phyloP scores from a whole-genome alignment of 2,888 invertebrate genomes.

The Scrobipalpa atriplicella region DNA sequence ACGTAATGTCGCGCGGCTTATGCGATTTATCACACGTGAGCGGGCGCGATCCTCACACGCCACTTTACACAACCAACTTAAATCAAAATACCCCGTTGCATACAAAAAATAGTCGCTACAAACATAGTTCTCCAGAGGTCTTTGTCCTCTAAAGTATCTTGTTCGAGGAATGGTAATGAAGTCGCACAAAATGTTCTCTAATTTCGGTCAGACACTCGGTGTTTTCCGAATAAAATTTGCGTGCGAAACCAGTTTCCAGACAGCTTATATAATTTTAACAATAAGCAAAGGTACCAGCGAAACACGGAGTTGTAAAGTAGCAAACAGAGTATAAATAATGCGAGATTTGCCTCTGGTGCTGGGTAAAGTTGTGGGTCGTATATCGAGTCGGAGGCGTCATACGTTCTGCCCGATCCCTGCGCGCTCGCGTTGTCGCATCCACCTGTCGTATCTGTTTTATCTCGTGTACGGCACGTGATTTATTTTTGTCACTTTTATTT shows the following conservation, averaged over 20 bases:
- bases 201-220: not conserved
- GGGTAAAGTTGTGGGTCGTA: conserved; percentile 49
- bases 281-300: not conserved
- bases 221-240: conserved; percentile 7
- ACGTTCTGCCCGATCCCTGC: conserved; percentile 41
- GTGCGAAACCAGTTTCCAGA: conserved; percentile 8
- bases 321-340: conserved; percentile 46
- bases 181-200: conserved; percentile 16
- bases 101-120: conserved; percentile 33
- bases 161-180: conserved; percentile 23
- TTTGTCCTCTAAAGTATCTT: conserved; percentile 22
- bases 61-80: conserved; percentile 28
- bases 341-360: conserved; percentile 48
- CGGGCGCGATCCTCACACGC: conserved; percentile 26
- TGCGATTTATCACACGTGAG: conserved; percentile 42
- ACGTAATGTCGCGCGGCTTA: conserved; percentile 19
- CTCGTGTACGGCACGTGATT: conserved; percentile 38
- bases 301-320: conserved; percentile 1
- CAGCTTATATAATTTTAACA: conserved; percentile 28
- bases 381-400: conserved; percentile 51
- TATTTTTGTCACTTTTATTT: conserved; percentile 31
- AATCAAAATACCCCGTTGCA: conserved; percentile 37
- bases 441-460: conserved; percentile 47
- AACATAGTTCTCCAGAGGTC: conserved; percentile 12
- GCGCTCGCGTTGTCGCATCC: conserved; percentile 48